Evolutionary conservation across 1,140 invertebrate genomes (phyloP).

Genomic region (Cotesia glomerata): DNA sequence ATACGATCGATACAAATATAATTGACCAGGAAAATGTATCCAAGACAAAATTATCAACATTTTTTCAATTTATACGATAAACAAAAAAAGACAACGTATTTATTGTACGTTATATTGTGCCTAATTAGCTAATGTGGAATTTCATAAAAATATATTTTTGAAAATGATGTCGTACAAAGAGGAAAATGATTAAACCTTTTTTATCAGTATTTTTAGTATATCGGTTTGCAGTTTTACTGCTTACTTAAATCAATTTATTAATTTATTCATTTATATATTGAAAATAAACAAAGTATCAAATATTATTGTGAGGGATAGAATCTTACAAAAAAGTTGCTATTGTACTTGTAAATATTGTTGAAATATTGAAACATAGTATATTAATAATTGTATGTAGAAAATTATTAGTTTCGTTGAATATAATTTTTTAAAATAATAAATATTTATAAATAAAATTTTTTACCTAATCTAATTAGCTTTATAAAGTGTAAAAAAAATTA

Average conservation of each 20-base stretch:
- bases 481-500: not conserved
- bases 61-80: no score
- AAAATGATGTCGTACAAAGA: not conserved
- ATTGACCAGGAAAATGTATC: not conserved
- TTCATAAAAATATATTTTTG: not conserved
- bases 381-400: not conserved
- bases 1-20: no score
- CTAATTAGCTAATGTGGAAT: no score
- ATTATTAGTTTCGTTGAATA: not conserved
- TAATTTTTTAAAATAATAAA: not conserved
- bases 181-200: not conserved
- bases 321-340: constrained; percentile 15
- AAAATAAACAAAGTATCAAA: not conserved
- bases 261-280: not conserved
- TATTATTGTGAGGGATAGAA: constrained; percentile 15
- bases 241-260: not conserved
- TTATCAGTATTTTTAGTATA: not conserved
- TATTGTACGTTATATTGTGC: no score
- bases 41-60: no score
- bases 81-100: no score
- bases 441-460: constrained; percentile 1
- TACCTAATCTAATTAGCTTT: not conserved
- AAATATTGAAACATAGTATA: constrained; percentile 12
- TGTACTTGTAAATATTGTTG: constrained; percentile 40
- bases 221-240: not conserved